These are phyloP conservation scores for Blomia tropicalis DNA, from an alignment of 2,888 invertebrate species.

Conservation along the genomic window DNA sequence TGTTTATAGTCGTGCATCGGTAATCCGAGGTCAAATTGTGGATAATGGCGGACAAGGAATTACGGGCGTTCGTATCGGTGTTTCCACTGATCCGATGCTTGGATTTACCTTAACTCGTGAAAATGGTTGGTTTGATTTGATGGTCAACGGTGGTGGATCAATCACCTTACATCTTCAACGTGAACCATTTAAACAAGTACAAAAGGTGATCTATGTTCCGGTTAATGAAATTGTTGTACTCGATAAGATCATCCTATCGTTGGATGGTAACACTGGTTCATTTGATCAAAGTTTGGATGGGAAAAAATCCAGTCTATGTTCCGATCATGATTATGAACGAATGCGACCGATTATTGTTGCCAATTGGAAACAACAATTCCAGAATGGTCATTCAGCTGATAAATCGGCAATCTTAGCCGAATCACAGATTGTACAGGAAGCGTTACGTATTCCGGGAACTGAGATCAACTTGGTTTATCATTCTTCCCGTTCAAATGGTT, in stretches of 20 bases:
- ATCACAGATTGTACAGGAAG: constrained; percentile 29
- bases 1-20: constrained; percentile 76
- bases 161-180: constrained; percentile 90
- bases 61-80: constrained; percentile 89
- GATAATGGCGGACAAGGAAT: constrained; percentile 86
- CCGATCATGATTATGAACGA: constrained; percentile 68
- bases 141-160: constrained; percentile 95
- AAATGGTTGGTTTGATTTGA: constrained; percentile 69
- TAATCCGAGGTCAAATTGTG: constrained; percentile 92
- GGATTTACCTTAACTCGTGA: constrained; percentile 55
- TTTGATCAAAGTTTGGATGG: not conserved
- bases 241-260: constrained; percentile 32
- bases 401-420: constrained; percentile 67
- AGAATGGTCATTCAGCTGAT: constrained; percentile 61
- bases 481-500: constrained; percentile 83
- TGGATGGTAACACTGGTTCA: constrained; percentile 27
- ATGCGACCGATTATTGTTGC: constrained; percentile 70
- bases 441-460: constrained; percentile 40
- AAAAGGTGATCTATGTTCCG: constrained; percentile 78
- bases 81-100: constrained; percentile 78
- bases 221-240: constrained; percentile 95
- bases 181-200: constrained; percentile 73
- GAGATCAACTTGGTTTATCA: constrained; percentile 84
- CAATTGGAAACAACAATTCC: constrained; percentile 75
- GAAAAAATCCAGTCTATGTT: constrained; percentile 44